phyloP scores from a whole-genome alignment of 2,797 vertebrate species.

The Rhinella marina region DNA sequence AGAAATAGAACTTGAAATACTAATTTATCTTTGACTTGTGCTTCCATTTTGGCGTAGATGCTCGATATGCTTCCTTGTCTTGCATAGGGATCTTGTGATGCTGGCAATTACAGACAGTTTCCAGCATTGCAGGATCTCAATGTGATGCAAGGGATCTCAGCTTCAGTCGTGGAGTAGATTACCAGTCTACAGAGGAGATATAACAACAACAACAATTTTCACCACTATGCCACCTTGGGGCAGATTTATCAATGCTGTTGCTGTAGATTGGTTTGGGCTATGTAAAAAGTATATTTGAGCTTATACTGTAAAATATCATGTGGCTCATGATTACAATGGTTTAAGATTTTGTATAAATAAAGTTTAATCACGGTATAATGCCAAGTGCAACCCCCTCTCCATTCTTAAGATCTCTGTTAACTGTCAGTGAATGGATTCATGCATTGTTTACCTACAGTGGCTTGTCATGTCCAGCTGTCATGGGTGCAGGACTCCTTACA shows the following conservation, averaged over 20 bases:
- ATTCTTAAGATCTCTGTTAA: background rate
- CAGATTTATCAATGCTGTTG: background rate
- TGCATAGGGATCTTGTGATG: slow-evolving; percentile 60
- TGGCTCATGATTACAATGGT: background rate
- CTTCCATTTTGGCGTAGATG: slow-evolving; percentile 21
- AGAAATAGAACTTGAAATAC: background rate
- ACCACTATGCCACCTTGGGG: background rate
- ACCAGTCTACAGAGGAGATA: slow-evolving; percentile 34
- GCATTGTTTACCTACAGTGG: too few relatives aligned
- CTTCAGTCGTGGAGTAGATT: slow-evolving; percentile 41
- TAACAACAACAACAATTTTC: background rate
- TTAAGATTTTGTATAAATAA: background rate
- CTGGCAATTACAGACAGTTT: slow-evolving; percentile 57
- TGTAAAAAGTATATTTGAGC: background rate
- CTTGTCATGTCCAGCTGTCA: too few relatives aligned
- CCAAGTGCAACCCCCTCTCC: background rate
- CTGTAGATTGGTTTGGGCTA: background rate
- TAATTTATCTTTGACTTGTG: background rate
- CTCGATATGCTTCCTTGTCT: slow-evolving; percentile 45
- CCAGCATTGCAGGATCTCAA: slow-evolving; percentile 57
- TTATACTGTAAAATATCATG: background rate
- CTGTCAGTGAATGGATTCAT: too few relatives aligned
- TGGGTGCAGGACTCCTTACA: too few relatives aligned
- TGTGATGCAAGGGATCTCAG: slow-evolving; percentile 52
- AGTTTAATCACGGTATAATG: background rate